A percentile compares a stretch with the other conserved stretches of the same genome.
phyloP scores from a whole-genome alignment of 2,797 vertebrate genomes.

The Hydrolagus colliei region DNA sequence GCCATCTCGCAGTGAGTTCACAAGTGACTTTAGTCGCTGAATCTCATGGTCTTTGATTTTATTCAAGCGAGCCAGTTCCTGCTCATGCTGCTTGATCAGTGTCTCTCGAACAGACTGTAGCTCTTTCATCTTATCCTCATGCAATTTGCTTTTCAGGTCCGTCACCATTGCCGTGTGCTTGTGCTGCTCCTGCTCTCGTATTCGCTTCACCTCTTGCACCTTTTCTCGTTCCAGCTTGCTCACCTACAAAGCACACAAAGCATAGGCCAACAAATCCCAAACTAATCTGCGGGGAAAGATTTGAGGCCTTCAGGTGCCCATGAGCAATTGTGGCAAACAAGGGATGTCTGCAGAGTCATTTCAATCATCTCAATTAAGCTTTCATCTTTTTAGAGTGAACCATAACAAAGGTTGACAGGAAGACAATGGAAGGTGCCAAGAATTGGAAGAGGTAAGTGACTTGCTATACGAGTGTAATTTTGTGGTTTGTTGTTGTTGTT shows the following conservation, averaged over 20 bases:
- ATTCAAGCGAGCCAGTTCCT: slow-evolving; percentile 80
- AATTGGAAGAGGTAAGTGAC: too few species aligned
- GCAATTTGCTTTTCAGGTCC: slow-evolving; percentile 89
- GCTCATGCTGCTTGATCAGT: slow-evolving; percentile 88
- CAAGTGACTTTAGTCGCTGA: slow-evolving; percentile 81
- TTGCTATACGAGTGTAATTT: background rate
- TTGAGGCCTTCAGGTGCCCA: background rate
- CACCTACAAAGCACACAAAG: slow-evolving; percentile 59
- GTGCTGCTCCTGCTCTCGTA: slow-evolving; percentile 91
- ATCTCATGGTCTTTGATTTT: slow-evolving; percentile 93
- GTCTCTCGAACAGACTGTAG: slow-evolving; percentile 84
- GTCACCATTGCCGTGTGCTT: slow-evolving; percentile 88
- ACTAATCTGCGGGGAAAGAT: background rate
- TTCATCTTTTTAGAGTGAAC: background rate
- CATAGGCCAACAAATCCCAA: background rate
- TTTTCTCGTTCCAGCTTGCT: slow-evolving; percentile 93
- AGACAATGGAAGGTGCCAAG: background rate
- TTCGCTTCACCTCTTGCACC: slow-evolving; percentile 88
- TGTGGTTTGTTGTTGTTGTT: too few species aligned
- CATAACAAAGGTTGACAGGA: background rate
- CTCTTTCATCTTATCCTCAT: slow-evolving; percentile 95
- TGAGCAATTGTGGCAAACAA: background rate
- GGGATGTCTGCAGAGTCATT: background rate
- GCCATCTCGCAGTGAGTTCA: slow-evolving; percentile 81
- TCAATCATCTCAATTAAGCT: background rate